A percentile compares a stretch with the other conserved stretches of the same genome.
Evolutionary conservation across 2,888 invertebrate species (phyloP).

Genomic region (Chrysolina oricalcia): DNA sequence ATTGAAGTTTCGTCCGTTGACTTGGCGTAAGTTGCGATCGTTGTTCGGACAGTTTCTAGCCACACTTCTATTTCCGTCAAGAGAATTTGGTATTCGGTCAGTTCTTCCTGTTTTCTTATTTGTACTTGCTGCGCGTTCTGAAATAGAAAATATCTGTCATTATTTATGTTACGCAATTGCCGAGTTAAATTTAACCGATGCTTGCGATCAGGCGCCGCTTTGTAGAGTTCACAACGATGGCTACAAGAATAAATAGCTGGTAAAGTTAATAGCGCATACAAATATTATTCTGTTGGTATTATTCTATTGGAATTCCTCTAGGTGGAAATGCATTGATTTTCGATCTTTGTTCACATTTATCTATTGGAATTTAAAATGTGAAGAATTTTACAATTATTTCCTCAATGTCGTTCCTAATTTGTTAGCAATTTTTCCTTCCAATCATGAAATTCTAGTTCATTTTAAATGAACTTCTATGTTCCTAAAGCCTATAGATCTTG

Average conservation of each 20-base stretch:
- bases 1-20: conserved; percentile 63
- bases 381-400: no score
- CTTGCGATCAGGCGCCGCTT: conserved; percentile 26
- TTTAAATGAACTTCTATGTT: no score
- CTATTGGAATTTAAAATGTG: no score
- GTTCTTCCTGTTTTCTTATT: conserved; percentile 74
- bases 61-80: conserved; percentile 75
- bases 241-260: conserved; percentile 33
- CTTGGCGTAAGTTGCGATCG: conserved; percentile 57
- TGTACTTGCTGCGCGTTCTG: conserved; percentile 75
- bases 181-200: conserved; percentile 38
- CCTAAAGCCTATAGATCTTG: no score
- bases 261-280: background rate
- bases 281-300: background rate
- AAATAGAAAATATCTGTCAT: conserved; percentile 55
- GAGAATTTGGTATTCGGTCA: conserved; percentile 74
- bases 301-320: no score
- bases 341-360: no score
- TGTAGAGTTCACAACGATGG: conserved; percentile 25
- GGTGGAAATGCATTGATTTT: no score
- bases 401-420: no score
- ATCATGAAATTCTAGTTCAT: no score
- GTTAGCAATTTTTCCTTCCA: no score
- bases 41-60: conserved; percentile 71
- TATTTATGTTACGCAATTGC: conserved; percentile 36